Evolutionary conservation across 2,888 invertebrate genomes (phyloP), one percentile per base, ranked within the genome.

Genomic region (Hofmannophila pseudospretella): DNA sequence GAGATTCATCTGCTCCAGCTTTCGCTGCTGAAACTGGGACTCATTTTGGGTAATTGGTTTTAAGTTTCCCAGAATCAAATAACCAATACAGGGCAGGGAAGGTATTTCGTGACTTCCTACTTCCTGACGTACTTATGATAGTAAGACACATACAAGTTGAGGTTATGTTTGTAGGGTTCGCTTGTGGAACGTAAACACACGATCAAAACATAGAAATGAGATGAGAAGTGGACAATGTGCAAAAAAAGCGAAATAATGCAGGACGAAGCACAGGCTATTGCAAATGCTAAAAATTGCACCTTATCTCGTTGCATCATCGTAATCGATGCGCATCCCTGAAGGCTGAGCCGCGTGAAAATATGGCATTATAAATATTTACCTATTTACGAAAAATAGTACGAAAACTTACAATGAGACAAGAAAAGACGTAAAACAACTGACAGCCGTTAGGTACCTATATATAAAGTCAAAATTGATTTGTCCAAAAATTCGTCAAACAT

Each of bases 221-320:
- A 4, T 35, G 47, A 53, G 20, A 32, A 29, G 49, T 52, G 52
- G 34, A 46, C 36, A 54, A 56, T 39, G 49, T 52, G 52, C 34
- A 47, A 36, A 54, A 56, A 40, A 67, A 64, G 67, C 70, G 57
- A 55, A 54, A 44, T 34, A 54, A 39, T 39, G 51, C 40, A 41
- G 32, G 41, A 51, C 39, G 43, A 45, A 35, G 20, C 26, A 36
- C 14, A 13, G 8, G 35, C 16, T 30, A 30, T 10, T 12, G 11
- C 16, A 44, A 22, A 29, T n/a, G 10, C 26, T n/a, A 11, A 19
- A 28, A 27, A 25, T 22, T 67, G 74, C 78, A 86, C 85, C 85
- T 85, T 86, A 80, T 84, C 84, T 70, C 80, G 84, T 81, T 86
- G 85, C 85, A 85, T 84, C 80, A 81, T 80, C 76, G 65, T 61